These are phyloP conservation scores for Epsilonema sp. DNA, from an alignment of 2,888 invertebrate species.

Conservation along the genomic window DNA sequence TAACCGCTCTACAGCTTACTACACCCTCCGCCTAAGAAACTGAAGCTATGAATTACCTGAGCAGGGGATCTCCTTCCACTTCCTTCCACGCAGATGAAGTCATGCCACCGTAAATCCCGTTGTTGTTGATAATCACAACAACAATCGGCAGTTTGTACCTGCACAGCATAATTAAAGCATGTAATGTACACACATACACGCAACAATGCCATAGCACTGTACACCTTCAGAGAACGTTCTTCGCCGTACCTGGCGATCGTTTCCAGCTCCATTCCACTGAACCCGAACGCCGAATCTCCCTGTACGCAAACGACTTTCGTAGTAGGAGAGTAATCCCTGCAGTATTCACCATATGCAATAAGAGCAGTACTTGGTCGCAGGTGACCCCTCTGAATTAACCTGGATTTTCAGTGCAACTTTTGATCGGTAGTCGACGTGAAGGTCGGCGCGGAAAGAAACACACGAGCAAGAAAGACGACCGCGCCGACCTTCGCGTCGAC, in stretches of 20 bases:
- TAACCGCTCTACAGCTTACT: too few relatives aligned
- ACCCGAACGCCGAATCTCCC: conserved; percentile 93
- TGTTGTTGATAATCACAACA: conserved; percentile 78
- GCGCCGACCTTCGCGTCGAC: too few relatives aligned
- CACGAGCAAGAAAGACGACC: too few relatives aligned
- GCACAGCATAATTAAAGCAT: conserved; percentile 10
- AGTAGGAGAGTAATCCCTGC: conserved; percentile 53
- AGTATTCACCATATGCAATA: too few relatives aligned
- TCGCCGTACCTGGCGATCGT: conserved; percentile 52
- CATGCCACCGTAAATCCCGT: conserved; percentile 75
- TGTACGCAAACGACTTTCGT: conserved; percentile 73
- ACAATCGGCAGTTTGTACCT: conserved; percentile 76
- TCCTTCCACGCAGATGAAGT: conserved; percentile 51
- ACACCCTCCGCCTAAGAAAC: too few relatives aligned
- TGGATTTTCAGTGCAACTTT: too few relatives aligned
- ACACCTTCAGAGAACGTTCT: not conserved
- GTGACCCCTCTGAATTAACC: too few relatives aligned
- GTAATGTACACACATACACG: not conserved
- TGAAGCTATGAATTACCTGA: too few relatives aligned
- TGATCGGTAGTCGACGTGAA: too few relatives aligned
- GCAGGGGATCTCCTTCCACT: conserved; percentile 49
- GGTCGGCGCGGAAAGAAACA: too few relatives aligned
- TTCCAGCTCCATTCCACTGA: conserved; percentile 94
- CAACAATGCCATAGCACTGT: not conserved
- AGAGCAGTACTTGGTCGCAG: too few relatives aligned